Evolutionary conservation across 2,797 vertebrate genomes (phyloP).

Genomic region (Rhinatrema bivittatum): DNA sequence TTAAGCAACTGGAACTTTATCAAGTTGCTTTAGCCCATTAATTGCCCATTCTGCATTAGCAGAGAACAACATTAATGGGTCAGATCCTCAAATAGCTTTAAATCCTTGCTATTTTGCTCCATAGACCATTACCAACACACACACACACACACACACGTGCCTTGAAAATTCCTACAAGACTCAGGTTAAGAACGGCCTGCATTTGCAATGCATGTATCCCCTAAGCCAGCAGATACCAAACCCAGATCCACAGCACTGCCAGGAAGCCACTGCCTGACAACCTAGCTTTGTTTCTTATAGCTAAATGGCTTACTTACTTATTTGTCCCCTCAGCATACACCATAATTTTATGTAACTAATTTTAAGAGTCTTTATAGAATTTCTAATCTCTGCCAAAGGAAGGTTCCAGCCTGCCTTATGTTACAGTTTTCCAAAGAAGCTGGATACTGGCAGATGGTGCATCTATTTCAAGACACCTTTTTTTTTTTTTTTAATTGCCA

Average conservation of each 20-base stretch:
- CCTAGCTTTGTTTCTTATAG: too few relatives aligned
- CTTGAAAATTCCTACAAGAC: accelerated
- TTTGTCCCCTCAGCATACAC: too few relatives aligned
- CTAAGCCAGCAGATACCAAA: not conserved
- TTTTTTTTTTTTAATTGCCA: conserved; percentile 20
- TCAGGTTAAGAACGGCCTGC: too few relatives aligned
- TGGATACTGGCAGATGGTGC: not conserved
- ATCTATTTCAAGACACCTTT: conserved; percentile 20
- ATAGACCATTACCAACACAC: not conserved
- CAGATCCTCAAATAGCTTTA: conserved; percentile 33
- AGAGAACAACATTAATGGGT: conserved; percentile 20
- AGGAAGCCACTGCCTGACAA: too few relatives aligned
- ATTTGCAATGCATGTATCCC: too few relatives aligned
- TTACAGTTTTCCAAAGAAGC: conserved; percentile 5
- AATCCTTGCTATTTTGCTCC: not conserved
- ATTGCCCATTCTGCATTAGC: conserved; percentile 18
- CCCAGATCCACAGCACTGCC: not conserved
- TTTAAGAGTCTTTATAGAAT: conserved; percentile 9
- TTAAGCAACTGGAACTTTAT: conserved; percentile 43
- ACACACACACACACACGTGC: not conserved
- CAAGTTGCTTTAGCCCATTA: conserved; percentile 36
- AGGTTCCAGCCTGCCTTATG: conserved; percentile 3
- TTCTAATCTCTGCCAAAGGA: not conserved
- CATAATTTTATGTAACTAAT: too few relatives aligned
- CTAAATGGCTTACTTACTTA: too few relatives aligned